Percentiles rank a stretch among this genome's conserved stretches.
Conservation (phyloP, 2,888 invertebrate species). For the Hetaerina titia region DNA sequence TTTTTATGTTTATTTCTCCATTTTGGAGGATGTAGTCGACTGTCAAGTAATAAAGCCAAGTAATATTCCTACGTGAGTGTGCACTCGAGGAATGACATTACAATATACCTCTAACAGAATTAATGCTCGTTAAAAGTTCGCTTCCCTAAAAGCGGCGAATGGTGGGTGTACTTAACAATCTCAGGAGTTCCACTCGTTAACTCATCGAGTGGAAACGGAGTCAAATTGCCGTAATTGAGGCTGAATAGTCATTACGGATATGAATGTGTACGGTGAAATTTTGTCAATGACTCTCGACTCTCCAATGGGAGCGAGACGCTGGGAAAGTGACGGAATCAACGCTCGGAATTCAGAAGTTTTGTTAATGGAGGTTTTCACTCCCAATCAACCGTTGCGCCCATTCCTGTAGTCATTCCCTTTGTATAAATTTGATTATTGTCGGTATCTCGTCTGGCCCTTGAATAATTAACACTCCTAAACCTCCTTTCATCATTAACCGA, state of each 20-base stretch:
- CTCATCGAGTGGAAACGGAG: neutral
- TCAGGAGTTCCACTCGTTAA: neutral
- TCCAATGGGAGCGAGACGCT: neutral
- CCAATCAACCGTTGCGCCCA: neutral
- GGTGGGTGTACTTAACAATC: neutral
- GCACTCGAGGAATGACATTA: neutral
- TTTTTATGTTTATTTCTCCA: neutral
- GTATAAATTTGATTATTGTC: neutral
- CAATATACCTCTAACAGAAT: neutral
- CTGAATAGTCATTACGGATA: neutral
- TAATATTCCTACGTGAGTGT: neutral
- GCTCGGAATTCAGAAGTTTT: neutral
- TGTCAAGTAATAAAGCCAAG: neutral
- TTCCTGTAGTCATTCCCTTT: neutral
- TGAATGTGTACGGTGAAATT: neutral
- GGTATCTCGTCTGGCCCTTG: neutral
- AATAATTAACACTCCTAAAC: neutral
- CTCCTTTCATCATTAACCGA: neutral
- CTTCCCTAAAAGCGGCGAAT: neutral
- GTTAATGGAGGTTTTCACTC: neutral
- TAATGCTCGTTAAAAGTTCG: conserved; percentile 6
- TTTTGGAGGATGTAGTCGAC: neutral
- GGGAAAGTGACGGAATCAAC: neutral
- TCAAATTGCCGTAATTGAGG: neutral
- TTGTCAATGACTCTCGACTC: neutral